Evolutionary conservation across 2,113 vertebrate species (phyloP), one percentile per base, ranked within the genome.

Genomic region (Prietella phreatophila): DNA sequence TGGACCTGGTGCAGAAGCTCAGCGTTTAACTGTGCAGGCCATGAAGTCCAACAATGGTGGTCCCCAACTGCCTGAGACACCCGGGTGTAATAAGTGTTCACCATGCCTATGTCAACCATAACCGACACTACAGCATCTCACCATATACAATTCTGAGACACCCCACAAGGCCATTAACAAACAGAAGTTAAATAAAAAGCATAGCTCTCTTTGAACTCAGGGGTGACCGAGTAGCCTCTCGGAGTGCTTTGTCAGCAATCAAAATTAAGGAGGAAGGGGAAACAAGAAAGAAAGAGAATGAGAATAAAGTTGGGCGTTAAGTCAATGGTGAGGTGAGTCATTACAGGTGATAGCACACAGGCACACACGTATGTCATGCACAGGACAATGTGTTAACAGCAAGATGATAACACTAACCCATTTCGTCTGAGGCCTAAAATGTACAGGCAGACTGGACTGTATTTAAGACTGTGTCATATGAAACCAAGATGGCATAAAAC

Each of bases 191-290:
- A 90, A 87, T 85, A 60, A 83, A 87, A 88, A 90, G 69, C 84
- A 69, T 36, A 36, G 53, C 61, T 42, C 20, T 73, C 90, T 93
- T 92, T 93, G 89, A 91, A 90, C 80, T 88, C 90, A 88, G 83
- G 91, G 90, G 91, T 92, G 92, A 92, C 92, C 94, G 14, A 73
- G 73, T 25, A 87, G 73, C 78, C 87, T 87, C 86, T 69, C 69
- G 25, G 63, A 61, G 71, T 86, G 78, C 82, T 81, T 73, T 82
- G 63, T 88, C 22, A 79, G 67, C 79, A 90, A 30, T 80, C 79
- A 82, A 58, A 75, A 81, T 87, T 56, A 60, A 67, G 85, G 73
- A 85, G 39, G 56, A 71, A 73, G 14, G 22, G 33, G 15, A 86
- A 75, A 83, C 4, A 17, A 80, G 30, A 20, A 56, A 82, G 39